Base-by-base conservation (phyloP, 1,140 invertebrate species). In the Steinernema khuongi region DNA sequence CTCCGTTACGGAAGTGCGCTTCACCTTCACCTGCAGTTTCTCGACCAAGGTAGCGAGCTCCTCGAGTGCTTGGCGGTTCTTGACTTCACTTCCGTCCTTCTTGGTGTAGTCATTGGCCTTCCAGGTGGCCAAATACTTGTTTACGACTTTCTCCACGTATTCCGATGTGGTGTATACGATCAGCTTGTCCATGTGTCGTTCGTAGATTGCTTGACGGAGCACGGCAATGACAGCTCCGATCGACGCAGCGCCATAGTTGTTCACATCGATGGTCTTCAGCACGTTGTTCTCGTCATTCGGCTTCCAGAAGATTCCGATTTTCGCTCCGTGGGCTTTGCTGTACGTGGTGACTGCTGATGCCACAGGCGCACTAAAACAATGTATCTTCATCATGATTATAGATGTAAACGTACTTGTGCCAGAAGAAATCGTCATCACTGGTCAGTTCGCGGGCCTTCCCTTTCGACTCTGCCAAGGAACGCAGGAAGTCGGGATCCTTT, bases 361-460 rank as follows among this genome's bases (percentile, higher is more conserved):
- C 7, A 60, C 50, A 7, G 50, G 7, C 14, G 50, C 50, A 26
- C 50, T 60, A 60, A 22, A 60, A 60, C 11, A n/a, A 22, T 22
- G 50, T 22, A 7, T 17, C 4, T 4, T n/a, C 7, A 2, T n/a
- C 14, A 7, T 7, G 26, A 60, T 22, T 7, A 2, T 7, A 60
- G 7, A 60, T 17, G 14, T 14, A 60, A 60, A 60, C 50, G 11
- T 4, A 60, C 50, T 60, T 60, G 50, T 60, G 50, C 7, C 7
- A 60, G 19, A 60, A 22, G 50, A 60, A 60, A 22, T 60, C 50
- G 26, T 60, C 50, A n/a, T n/a, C n/a, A n/a, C n/a, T n/a, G 50
- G 14, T 60, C 11, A 60, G 4, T 60, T 60, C 11, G 11, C 4
- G 14, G 19, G 7, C 4, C 50, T 60, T 60, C 19, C 22, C 50